Evolutionary conservation across 2,888 invertebrate genomes (phyloP).

Genomic region (Lithophane semibrunnea): DNA sequence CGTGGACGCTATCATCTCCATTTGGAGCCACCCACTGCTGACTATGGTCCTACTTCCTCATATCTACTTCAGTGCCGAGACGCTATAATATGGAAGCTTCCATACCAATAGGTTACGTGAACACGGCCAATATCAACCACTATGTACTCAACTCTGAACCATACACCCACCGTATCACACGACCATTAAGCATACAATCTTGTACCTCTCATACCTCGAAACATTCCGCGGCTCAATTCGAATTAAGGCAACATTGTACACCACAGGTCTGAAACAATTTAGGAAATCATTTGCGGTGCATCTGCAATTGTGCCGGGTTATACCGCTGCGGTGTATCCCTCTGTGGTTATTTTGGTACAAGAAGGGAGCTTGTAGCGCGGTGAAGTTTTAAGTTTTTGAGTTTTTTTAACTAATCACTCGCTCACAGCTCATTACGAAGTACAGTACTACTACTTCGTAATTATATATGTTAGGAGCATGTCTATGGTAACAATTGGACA

Average conservation of each 20-base stretch:
- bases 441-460: neutral
- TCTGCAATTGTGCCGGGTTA: slow-evolving; percentile 79
- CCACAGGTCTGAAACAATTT: slow-evolving; percentile 81
- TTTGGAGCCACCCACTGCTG: neutral
- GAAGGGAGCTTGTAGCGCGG: slow-evolving; percentile 42
- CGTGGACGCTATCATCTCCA: neutral
- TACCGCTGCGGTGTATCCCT: slow-evolving; percentile 80
- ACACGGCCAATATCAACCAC: slow-evolving; percentile 1
- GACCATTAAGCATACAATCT: slow-evolving; percentile 51
- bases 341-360: slow-evolving; percentile 71
- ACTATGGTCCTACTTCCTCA: neutral
- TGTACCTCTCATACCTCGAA: slow-evolving; percentile 26
- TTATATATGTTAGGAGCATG: neutral
- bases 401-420: neutral
- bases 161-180: slow-evolving; percentile 24
- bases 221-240: slow-evolving; percentile 54
- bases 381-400: neutral
- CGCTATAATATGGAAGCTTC: neutral
- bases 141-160: slow-evolving; percentile 5
- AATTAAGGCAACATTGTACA: slow-evolving; percentile 79
- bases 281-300: slow-evolving; percentile 82
- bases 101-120: neutral
- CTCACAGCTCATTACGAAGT: neutral
- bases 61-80: neutral
- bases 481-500: neutral